A percentile compares a stretch with the other conserved stretches of the same genome.
Evolutionary conservation across 2,113 vertebrate genomes (phyloP).

Genomic region (Cricetomys ansorgei): DNA sequence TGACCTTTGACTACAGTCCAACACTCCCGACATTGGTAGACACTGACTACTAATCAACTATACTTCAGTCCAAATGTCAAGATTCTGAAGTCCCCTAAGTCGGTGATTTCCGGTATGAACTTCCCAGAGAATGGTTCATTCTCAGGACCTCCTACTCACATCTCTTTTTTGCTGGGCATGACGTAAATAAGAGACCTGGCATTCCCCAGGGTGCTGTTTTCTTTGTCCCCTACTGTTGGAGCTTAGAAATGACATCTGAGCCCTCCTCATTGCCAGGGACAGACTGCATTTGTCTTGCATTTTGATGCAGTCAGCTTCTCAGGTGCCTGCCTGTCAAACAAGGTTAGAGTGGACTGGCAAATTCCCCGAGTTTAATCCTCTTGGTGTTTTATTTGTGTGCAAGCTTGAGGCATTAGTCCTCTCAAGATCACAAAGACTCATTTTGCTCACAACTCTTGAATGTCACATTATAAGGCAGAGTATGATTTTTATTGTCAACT

Average conservation of each 20-base stretch:
- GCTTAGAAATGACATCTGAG: conserved; percentile 70
- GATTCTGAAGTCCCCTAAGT: neutral
- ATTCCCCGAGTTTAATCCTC: conserved; percentile 60
- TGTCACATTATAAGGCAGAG: conserved; percentile 43
- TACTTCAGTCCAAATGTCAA: conserved; percentile 14
- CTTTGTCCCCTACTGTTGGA: conserved; percentile 73
- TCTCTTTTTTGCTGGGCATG: conserved; percentile 48
- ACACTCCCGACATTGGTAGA: neutral
- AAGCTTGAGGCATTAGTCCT: conserved; percentile 62
- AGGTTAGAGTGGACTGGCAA: conserved; percentile 44
- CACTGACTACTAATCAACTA: conserved; percentile 37
- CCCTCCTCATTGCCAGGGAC: conserved; percentile 71
- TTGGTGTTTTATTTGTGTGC: conserved; percentile 59
- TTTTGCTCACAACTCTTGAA: conserved; percentile 70
- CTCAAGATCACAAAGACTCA: conserved; percentile 53
- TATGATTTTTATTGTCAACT: conserved; percentile 73
- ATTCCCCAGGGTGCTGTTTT: conserved; percentile 67
- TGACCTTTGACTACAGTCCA: neutral
- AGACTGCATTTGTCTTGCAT: conserved; percentile 77
- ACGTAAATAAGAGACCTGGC: conserved; percentile 73
- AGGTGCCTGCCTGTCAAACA: conserved; percentile 65
- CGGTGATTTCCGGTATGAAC: conserved; percentile 30
- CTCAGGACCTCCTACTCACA: conserved; percentile 54
- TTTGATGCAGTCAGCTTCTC: conserved; percentile 66
- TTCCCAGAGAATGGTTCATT: conserved; percentile 55